A percentile compares a stretch with the other conserved stretches of the same genome.
Conservation (phyloP, 2,113 vertebrate species). For the Anguilla japonica region DNA sequence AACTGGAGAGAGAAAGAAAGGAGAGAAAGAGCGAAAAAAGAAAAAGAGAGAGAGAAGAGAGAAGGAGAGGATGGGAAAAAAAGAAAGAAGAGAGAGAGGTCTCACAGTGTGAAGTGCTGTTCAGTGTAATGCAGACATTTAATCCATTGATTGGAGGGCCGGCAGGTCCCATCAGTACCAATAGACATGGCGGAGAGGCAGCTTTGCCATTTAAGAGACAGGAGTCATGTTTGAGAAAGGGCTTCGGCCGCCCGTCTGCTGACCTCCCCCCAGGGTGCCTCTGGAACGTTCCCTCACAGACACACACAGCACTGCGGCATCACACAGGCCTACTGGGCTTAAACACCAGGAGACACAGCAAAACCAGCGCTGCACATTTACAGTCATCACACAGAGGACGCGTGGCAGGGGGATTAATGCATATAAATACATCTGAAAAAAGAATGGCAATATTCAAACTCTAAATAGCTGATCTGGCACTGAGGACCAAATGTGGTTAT, state of each 20-base stretch:
- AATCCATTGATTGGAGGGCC: neutral
- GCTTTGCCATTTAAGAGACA: neutral
- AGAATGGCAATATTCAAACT: too few species aligned
- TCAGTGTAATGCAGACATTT: neutral
- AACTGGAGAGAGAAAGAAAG: conserved; percentile 1
- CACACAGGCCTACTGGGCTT: too few species aligned
- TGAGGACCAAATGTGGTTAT: too few species aligned
- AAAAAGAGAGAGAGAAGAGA: conserved; percentile 17
- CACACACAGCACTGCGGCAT: neutral
- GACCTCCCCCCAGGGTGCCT: neutral
- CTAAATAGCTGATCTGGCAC: too few species aligned
- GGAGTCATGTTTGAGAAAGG: neutral
- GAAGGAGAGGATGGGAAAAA: conserved; percentile 19
- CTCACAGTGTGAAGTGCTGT: too few species aligned
- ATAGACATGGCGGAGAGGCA: neutral
- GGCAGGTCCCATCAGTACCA: neutral
- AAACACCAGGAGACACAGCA: too few species aligned
- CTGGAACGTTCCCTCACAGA: neutral
- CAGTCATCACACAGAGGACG: too few species aligned
- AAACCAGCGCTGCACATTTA: too few species aligned
- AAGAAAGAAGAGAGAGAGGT: conserved; percentile 26
- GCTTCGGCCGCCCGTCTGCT: neutral
- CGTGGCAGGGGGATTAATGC: too few species aligned
- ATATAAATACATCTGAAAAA: too few species aligned
- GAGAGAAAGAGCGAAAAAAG: conserved; percentile 28